phyloP scores from a whole-genome alignment of 2,888 invertebrate species.

The Troides aeacus region DNA sequence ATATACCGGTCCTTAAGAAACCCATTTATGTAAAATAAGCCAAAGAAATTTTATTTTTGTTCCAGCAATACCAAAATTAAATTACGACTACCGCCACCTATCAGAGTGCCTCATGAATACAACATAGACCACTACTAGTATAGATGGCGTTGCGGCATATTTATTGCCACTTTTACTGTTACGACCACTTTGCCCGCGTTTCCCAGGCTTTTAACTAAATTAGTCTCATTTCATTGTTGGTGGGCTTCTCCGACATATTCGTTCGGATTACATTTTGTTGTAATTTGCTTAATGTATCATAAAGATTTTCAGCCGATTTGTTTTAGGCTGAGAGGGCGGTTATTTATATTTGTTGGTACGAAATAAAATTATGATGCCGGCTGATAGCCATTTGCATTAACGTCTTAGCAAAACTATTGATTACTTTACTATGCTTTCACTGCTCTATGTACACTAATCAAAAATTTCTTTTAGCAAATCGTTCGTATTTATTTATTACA shows the following conservation, averaged over 20 bases:
- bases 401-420: not conserved
- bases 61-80: constrained; percentile 49
- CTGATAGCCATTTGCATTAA: constrained; percentile 5
- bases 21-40: no score
- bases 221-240: constrained; percentile 60
- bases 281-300: constrained; percentile 63
- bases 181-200: constrained; percentile 62
- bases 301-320: constrained; percentile 56
- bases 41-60: not conserved
- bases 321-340: constrained; percentile 47
- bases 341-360: constrained; percentile 24
- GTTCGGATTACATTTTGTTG: constrained; percentile 51
- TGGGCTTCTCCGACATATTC: constrained; percentile 51
- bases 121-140: constrained; percentile 54
- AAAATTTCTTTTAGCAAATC: not conserved
- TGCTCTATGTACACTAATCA: not conserved
- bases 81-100: constrained; percentile 73
- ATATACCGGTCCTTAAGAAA: no score
- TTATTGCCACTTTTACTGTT: constrained; percentile 63
- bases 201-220: constrained; percentile 68
- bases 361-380: constrained; percentile 24
- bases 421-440: not conserved
- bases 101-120: constrained; percentile 61
- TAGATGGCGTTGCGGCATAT: constrained; percentile 65
- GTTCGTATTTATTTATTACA: not conserved